Conservation (phyloP, 2,113 vertebrate species). For the Oophaga pumilio region DNA sequence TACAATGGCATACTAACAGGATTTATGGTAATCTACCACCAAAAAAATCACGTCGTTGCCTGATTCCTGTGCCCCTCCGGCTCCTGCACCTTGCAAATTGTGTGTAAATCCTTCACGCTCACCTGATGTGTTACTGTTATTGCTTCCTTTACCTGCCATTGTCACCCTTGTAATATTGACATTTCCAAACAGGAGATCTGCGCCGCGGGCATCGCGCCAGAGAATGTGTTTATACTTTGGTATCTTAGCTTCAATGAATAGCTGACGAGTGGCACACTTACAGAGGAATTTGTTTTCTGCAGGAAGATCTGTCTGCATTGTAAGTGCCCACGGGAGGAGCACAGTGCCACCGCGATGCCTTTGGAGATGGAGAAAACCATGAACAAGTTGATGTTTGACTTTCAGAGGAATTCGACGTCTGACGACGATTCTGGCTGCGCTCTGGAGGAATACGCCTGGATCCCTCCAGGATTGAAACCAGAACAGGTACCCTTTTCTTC, state of each 20-base stretch:
- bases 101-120: background rate
- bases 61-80: background rate
- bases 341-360: slow-evolving; percentile 92
- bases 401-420: slow-evolving; percentile 97
- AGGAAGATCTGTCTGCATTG: slow-evolving; percentile 99
- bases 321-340: slow-evolving; percentile 96
- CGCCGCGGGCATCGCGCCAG: slow-evolving; percentile 59
- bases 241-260: slow-evolving; percentile 46
- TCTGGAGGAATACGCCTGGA: slow-evolving; percentile 97
- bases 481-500: slow-evolving; percentile 83
- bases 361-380: slow-evolving; percentile 99
- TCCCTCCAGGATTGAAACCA: slow-evolving; percentile 93
- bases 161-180: slow-evolving; percentile 32
- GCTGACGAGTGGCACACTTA: slow-evolving; percentile 44
- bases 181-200: slow-evolving; percentile 46
- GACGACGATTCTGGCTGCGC: slow-evolving; percentile 96
- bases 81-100: background rate
- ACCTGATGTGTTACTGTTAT: background rate
- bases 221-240: slow-evolving; percentile 62
- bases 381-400: slow-evolving; percentile 98
- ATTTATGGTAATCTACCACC: background rate
- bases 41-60: background rate
- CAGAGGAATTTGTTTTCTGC: slow-evolving; percentile 5
- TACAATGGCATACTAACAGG: background rate
- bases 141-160: background rate